Base-by-base conservation (phyloP, 2,888 invertebrate species). In the Torymus texanus region DNA sequence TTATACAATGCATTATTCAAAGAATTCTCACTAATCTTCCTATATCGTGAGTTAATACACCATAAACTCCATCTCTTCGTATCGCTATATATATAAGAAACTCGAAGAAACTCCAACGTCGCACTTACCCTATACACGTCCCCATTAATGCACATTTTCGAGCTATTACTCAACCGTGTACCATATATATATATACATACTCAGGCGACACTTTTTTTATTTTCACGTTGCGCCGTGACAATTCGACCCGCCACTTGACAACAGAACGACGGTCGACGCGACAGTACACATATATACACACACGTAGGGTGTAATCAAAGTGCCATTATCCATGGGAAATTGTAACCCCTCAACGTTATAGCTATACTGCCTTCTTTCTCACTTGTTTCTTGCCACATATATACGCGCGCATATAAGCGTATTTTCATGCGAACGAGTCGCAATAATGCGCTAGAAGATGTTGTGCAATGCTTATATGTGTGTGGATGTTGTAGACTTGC, bases 311-410 rank as follows among this genome's bases (percentile, higher is more conserved):
- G 41, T 88, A 89, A 90, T 90, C 88, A 90, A 89, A 89, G 88
- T 87, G 85, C 88, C 87, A 89, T 89, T 89, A 89, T 89, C 89
- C 88, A 88, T 88, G 88, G 88, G 89, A 89, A 89, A 89, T 88
- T 86, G 86, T 88, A 86, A 86, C 88, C 87, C 88, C 84, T 85
- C 81, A 76, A 55, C 65, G 81, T 80, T 41, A 8, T 41, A 41
- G 41, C 41, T 41, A 1, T 8, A 8, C 41, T 8, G 41, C 66
- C 76, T 78, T 68, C 71, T 72, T 80, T 53, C 24, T 56, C 16
- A 50, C 16, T 59, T 14, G 18, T 14, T 66, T 66, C 41, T 21
- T 51, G 29, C 29, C 14, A 8, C 18, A n/a, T 16, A 10, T 14
- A 11, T 24, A 50, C 2, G 18, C 50, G 21, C 24, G 3, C n/a